Percentiles rank a stretch among this genome's conserved stretches.
These are phyloP conservation scores for Balanococcus diminutus DNA, from an alignment of 2,888 invertebrate genomes.

Conservation along the genomic window DNA sequence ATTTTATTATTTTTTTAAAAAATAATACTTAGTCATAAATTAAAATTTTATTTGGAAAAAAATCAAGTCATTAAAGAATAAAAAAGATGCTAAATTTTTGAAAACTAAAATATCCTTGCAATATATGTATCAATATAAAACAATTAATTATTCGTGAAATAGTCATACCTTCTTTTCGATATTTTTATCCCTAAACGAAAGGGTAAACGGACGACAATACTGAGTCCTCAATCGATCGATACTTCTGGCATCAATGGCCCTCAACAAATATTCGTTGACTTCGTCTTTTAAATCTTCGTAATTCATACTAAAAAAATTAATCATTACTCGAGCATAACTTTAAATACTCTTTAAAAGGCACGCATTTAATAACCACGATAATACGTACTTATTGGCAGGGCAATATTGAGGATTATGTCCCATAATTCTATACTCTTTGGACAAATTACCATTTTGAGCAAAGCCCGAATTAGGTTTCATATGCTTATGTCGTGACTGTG, in stretches of 20 bases:
- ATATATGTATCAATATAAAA: no score
- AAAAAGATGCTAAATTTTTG: no score
- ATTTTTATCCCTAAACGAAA: slow-evolving; percentile 80
- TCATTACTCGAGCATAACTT: no score
- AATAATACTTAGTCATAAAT: no score
- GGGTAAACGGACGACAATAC: slow-evolving; percentile 83
- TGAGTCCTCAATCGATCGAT: slow-evolving; percentile 86
- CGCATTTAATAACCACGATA: neutral
- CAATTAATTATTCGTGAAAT: no score
- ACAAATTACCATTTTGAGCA: slow-evolving; percentile 73
- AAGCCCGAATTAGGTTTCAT: slow-evolving; percentile 56
- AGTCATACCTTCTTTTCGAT: slow-evolving; percentile 80
- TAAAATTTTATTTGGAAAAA: no score
- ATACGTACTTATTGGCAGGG: slow-evolving; percentile 67
- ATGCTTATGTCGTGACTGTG: slow-evolving; percentile 54
- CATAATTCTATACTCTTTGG: slow-evolving; percentile 89
- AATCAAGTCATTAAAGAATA: no score
- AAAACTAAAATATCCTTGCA: no score
- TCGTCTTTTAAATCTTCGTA: slow-evolving; percentile 76
- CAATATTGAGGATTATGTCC: slow-evolving; percentile 78
- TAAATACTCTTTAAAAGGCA: no score
- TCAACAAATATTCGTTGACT: slow-evolving; percentile 94
- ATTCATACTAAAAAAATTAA: slow-evolving; percentile 48
- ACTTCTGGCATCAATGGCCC: slow-evolving; percentile 93
- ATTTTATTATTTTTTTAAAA: no score